Evolutionary conservation across 1,140 invertebrate genomes (phyloP).

Genomic region (Stegodyphus mimosarum): DNA sequence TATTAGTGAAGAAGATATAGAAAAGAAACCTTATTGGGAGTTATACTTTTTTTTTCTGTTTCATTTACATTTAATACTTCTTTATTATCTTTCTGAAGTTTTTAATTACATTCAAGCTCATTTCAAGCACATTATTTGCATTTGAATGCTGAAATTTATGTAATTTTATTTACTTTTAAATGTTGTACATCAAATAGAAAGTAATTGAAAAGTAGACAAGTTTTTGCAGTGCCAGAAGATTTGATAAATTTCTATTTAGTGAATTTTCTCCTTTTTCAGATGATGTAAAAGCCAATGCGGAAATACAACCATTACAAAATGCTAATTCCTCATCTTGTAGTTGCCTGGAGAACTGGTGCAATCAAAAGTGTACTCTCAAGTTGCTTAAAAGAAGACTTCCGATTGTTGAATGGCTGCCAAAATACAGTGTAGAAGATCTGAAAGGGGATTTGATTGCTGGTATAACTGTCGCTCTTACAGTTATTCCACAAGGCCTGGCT

Average conservation of each 20-base stretch:
- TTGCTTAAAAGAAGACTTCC: conserved; percentile 62
- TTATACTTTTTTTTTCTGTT: too few relatives aligned
- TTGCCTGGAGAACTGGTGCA: conserved; percentile 13
- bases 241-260: not conserved
- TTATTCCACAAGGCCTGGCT: conserved; percentile 71
- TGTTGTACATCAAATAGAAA: too few relatives aligned
- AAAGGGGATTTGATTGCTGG: conserved; percentile 68
- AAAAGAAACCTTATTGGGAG: too few relatives aligned
- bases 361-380: conserved; percentile 31
- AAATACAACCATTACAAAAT: conserved; percentile 37
- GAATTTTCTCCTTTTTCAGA: conserved; percentile 9
- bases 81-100: too few relatives aligned
- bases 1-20: too few relatives aligned
- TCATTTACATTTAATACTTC: too few relatives aligned
- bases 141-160: too few relatives aligned
- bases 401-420: conserved; percentile 63
- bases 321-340: not conserved
- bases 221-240: too few relatives aligned
- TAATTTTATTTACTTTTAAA: too few relatives aligned
- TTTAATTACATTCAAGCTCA: too few relatives aligned
- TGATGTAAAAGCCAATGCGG: conserved; percentile 10
- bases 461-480: conserved; percentile 70
- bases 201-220: too few relatives aligned
- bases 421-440: conserved; percentile 62
- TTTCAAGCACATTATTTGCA: too few relatives aligned